Percentiles rank a stretch among this genome's conserved stretches.
Evolutionary conservation across 2,797 vertebrate species (phyloP).

Genomic region (Poeciliopsis turneri): DNA sequence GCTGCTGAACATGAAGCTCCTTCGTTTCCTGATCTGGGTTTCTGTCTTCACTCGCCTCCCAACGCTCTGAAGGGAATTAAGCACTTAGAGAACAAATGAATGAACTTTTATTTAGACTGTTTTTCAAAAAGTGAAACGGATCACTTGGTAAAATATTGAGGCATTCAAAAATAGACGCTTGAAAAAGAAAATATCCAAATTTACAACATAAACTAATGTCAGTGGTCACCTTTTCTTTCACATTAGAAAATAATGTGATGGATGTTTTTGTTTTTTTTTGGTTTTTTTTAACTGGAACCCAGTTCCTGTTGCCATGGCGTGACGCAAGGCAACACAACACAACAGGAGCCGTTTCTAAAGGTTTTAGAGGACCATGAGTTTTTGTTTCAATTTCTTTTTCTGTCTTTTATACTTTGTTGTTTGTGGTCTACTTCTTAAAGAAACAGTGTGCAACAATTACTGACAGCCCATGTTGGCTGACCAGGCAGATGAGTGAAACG

Average conservation of each 20-base stretch:
- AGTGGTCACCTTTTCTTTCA: neutral
- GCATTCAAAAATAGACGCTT: neutral
- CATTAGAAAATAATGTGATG: neutral
- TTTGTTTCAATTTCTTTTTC: neutral
- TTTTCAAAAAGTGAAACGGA: neutral
- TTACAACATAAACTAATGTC: neutral
- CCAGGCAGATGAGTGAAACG: neutral
- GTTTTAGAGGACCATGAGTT: neutral
- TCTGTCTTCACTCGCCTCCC: neutral
- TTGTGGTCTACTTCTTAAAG: neutral
- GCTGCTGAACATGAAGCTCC: neutral
- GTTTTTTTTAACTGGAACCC: neutral
- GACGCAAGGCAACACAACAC: neutral
- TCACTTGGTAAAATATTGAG: neutral
- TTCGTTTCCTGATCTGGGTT: neutral
- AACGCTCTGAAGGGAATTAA: neutral
- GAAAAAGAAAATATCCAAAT: neutral
- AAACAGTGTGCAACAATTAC: slow-evolving; percentile 5
- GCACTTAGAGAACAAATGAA: neutral
- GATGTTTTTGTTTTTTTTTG: neutral
- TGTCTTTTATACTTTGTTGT: neutral
- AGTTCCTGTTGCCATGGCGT: neutral
- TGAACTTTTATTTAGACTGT: neutral
- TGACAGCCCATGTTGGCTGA: neutral
- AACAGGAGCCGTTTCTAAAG: neutral